Evolutionary conservation across 2,888 invertebrate genomes (phyloP), one percentile per base, ranked within the genome.

Genomic region (Pristionchus fissidentatus): DNA sequence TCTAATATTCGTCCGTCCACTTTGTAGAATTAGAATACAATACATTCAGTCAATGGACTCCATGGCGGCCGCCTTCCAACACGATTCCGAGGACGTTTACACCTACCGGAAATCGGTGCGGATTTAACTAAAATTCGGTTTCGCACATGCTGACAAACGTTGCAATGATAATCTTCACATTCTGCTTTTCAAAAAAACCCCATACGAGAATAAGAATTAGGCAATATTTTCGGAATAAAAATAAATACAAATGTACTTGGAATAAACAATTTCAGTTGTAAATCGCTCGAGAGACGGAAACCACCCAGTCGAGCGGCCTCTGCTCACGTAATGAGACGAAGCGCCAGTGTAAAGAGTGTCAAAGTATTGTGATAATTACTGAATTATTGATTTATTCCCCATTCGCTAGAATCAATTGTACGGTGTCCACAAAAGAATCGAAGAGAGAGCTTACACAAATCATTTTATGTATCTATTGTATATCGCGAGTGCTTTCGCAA

Each of bases 21-120:
- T 62, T 8, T 32, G 26, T 8, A 3, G 26, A 26, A 4, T 26
- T 57, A 8, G 26, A 1, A 57, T 8, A 4, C 26, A 26, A 26
- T 19, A 32, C 2, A 13, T 62, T 62, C 22, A 70, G 79, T 26
- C 60, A 81, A n/a, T 81, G 80, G 80, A 46, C 52, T 32, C 80
- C 80, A 13, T 81, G 80, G 80, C 22, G 62, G 41, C 80, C 80
- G 2, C 80, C 80, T 2, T 81, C 80, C 0, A 81, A 81, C 13
- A 81, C 80, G 5, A 46, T 81, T 19, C 80, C 60, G 46, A 41
- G 80, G 22, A 81, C 62, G 8, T 81, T 81, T 62, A 22, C 22
- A 1, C 62, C 62, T 3, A 81, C 80, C 0, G 80, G 80, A 15
- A 81, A 81, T 29, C 60, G 80, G 80, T 81, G 10, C 1, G 55